These are phyloP conservation scores for Pecten maximus DNA, from an alignment of 2,888 invertebrate species.

Conservation along the genomic window DNA sequence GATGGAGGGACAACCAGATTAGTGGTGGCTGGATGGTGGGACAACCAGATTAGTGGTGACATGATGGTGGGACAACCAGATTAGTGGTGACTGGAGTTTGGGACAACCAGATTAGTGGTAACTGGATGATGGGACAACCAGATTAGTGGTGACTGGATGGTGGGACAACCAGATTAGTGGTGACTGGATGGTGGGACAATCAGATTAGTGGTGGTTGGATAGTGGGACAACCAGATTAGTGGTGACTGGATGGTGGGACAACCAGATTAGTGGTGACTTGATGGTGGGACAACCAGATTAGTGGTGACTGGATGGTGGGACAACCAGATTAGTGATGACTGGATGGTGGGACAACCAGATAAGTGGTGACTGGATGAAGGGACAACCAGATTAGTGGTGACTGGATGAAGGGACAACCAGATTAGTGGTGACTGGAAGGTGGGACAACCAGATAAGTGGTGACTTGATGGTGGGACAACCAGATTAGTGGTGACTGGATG, in stretches of 20 bases:
- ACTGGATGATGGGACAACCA: not conserved
- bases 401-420: not conserved
- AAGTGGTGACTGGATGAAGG: not conserved
- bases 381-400: not conserved
- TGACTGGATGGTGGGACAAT: not conserved
- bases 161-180: not conserved
- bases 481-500: not conserved
- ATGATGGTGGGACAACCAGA: not conserved
- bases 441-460: no score
- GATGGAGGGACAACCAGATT: not conserved
- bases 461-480: no score
- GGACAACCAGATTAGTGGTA: not conserved
- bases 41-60: not conserved
- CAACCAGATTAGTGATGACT: not conserved
- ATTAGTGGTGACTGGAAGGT: not conserved
- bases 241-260: no score
- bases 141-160: not conserved
- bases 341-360: not conserved
- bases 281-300: not conserved
- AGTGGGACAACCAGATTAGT: not conserved
- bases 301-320: not conserved
- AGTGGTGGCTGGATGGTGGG: no score
- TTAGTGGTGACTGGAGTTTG: not conserved
- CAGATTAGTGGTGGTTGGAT: not conserved
- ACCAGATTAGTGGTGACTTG: not conserved